Base-by-base conservation (phyloP, 1,140 invertebrate genomes). In the Lordiphosa mommai region DNA sequence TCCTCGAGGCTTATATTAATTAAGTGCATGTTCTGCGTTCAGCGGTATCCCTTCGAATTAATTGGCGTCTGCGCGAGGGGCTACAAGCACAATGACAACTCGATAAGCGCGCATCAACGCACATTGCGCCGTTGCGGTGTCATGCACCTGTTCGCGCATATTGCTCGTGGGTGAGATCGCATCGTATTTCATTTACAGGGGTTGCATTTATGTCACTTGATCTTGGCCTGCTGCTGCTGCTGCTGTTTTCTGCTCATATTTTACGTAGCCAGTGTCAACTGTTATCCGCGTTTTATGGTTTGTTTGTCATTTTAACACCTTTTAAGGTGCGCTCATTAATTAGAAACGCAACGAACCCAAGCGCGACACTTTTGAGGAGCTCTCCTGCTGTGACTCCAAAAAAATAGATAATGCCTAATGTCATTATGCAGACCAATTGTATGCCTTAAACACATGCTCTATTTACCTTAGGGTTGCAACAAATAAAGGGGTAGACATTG, bases 271-370 rank as follows among this genome's bases (percentile, higher is more conserved):
- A 20, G 63, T 40, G 51, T 64, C 70, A 70, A 60, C 56, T 68
- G 60, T 44, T 85, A 85, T 85, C 79, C 73, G 58, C 56, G 60
- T 85, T 86, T 86, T 86, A 85, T 85, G 80, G 80, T 85, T 85
- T 86, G 80, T 85, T 86, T 85, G 80, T 85, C 80, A 86, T 74
- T 72, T 85, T 85, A 85, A 80, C 80, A 82, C 80, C 74, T 85
- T 86, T 74, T 51, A 56, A 72, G 53, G 57, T 61, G 79, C 57
- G 61, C 60, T 63, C 69, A 85, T 74, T 71, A 80, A 74, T 85
- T 74, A 72, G 46, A 79, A 85, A 67, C 44, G 57, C 69, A 85
- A 61, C 77, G 40, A 70, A 73, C 72, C 77, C 36, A 43, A 12
- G 43, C 50, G 41, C 61, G 57, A 82, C 53, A 48, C 23, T 55